These are phyloP conservation scores for Rattus norvegicus DNA, from an alignment of 2,113 vertebrate species.

Conservation along the genomic window GRCr8 NC_086020.1:240589501-240590000, in stretches of 20 bases:
- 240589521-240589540: slow-evolving; percentile 52
- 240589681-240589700: too few relatives aligned
- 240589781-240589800: too few relatives aligned
- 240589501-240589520: not conserved
- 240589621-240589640: too few relatives aligned
- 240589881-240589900: too few relatives aligned
- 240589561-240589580: slow-evolving; percentile 67
- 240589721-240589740: not conserved
- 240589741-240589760: not conserved
- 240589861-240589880: too few relatives aligned
- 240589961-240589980: too few relatives aligned
- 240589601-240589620: not conserved
- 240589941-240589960: too few relatives aligned
- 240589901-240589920: too few relatives aligned
- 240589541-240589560: slow-evolving; percentile 24
- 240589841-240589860: slow-evolving; percentile 68
- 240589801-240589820: not conserved
- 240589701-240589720: not conserved
- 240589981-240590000: too few relatives aligned
- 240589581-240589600: not conserved
- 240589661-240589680: too few relatives aligned
- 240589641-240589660: not conserved
- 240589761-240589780: too few relatives aligned
- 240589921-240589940: too few relatives aligned
- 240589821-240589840: slow-evolving; percentile 54